Evolutionary conservation across 2,113 vertebrate species (phyloP), one percentile per base, ranked within the genome.

Genomic region (Ascaphus truei): DNA sequence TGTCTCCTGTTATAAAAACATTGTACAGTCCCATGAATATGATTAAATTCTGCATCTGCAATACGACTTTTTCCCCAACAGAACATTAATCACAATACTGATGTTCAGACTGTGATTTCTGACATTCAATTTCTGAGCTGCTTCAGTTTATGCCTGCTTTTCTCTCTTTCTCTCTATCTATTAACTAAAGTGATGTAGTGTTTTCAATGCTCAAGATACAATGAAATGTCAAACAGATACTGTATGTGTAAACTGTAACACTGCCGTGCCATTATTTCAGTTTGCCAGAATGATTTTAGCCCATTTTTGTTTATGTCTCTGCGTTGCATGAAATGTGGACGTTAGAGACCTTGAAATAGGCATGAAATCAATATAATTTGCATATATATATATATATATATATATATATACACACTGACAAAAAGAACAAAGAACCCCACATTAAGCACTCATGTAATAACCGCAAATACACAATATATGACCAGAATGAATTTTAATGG

Each of bases 81-180:
- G 45, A 39, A 45, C 47, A 71, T 71, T 71, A 71, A 61, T 71
- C 67, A 71, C 67, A 71, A 71, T 71, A 37, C 67, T 51, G 66
- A 69, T 69, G 56, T 43, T 52, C 67, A 30, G 22, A 53, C 45
- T 61, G 67, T 71, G 67, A 71, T 61, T 61, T 71, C 18, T 71
- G 67, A 61, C 67, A 71, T 71, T 71, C 57, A 71, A 71, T 71
- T 71, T 71, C 57, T 60, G 56, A 37, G 57, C 56, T 37, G 3
- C 13, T 41, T 71, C 47, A 23, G 12, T 39, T 61, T 71, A 41
- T 60, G 45, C 31, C 43, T 51, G 48, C 33, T 5, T 50, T 36
- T 41, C 26, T 41, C 31, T 29, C 23, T 8, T 48, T 27, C 30
- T 20, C 27, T 52, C 25, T 18, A 37, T 60, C 25, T 69, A 51